Base-by-base conservation (phyloP, 2,888 invertebrate species). In the Melikaiella ostensackeni region DNA sequence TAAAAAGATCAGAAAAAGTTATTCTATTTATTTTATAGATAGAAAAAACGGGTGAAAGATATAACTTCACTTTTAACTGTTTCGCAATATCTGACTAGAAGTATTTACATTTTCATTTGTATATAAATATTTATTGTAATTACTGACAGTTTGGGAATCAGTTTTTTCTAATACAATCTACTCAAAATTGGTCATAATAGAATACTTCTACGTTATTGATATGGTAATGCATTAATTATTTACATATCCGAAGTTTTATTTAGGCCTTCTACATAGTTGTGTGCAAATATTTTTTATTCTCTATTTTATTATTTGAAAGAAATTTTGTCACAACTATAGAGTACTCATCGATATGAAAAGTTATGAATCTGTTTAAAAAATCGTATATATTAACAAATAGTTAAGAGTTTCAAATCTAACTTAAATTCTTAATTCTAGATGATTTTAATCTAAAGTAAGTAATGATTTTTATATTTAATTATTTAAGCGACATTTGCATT, bases 51-150 rank as follows among this genome's bases (percentile, higher is more conserved):
- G 4, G 11, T 27, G 16, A 2, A 59, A 59, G 11, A 6, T 11
- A 1, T 27, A 27, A 9, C 9, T 9, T 11, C 55, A 21, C 3
- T 55, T 55, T 55, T 0, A 59, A 5, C 16, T 59, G 1, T 27
- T 27, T 4, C 7, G 5, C 59, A 24, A 27, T 59, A 55, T 9
- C 21, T 55, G 21, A 19, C 13, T 11, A 33, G 6, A 70, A 50
- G n/a, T 46, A 46, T 24, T n/a, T 46, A 50, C 7, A 42, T 27
- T 50, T 50, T 33, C n/a, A 70, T 13, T 33, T 55, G 30, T 21
- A n/a, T 70, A 55, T n/a, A 70, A 33, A 55, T 70, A 50, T 70
- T 50, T 50, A 70, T 50, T 70, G 21, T 2, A 27, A 42, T 24
- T 66, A 66, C 27, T 42, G 42, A 66, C n/a, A 66, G 13, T 46